Conservation (phyloP, 2,113 vertebrate species). For the Mormyrus lacerda region DNA sequence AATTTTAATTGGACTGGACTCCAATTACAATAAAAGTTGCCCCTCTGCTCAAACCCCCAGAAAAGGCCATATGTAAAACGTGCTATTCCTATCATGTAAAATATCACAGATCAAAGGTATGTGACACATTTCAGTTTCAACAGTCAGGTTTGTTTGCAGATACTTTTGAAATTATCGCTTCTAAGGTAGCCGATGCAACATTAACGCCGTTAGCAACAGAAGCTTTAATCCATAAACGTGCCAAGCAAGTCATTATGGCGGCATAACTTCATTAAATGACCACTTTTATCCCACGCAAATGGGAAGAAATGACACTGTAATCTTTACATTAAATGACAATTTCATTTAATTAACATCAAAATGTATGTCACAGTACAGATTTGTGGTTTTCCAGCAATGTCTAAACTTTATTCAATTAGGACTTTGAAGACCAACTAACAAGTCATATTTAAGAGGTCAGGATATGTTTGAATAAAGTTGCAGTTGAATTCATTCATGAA, state of each 20-base stretch:
- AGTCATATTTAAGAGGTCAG: not conserved
- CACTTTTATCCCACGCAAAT: not conserved
- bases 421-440: not conserved
- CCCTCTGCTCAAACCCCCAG: not conserved
- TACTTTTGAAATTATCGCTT: not conserved
- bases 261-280: not conserved
- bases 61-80: slow-evolving; percentile 7
- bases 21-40: slow-evolving; percentile 28
- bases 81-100: not conserved
- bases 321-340: not conserved
- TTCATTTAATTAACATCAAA: not conserved
- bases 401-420: not conserved
- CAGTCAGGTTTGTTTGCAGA: slow-evolving; percentile 5
- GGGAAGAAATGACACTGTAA: not conserved
- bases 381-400: not conserved
- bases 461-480: not conserved
- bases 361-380: not conserved
- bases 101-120: slow-evolving; percentile 1
- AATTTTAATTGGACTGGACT: slow-evolving; percentile 50
- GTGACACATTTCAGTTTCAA: not conserved
- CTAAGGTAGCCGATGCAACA: not conserved
- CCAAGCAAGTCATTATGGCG: not conserved
- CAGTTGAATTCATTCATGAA: not conserved
- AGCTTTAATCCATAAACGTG: not conserved
- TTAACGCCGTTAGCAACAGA: not conserved